Base-by-base conservation (phyloP, 2,113 vertebrate genomes). In the Isurus oxyrinchus region DNA sequence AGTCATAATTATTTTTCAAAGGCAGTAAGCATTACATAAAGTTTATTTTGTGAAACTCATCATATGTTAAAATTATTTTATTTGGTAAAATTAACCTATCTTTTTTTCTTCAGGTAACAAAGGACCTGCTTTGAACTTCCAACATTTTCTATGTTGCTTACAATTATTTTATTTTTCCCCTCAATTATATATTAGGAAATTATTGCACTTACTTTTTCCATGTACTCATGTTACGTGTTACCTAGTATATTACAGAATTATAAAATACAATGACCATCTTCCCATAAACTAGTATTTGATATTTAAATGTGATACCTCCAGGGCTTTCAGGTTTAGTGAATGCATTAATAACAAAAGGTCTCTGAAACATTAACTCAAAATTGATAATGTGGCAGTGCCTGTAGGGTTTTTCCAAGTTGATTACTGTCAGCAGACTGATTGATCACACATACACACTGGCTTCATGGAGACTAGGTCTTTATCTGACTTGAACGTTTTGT, bases 301-400 rank as follows among this genome's bases (percentile, higher is more conserved):
- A 19, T 53, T 72, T 95, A 53, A 44, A 35, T 8, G 49, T 72
- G 72, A 11, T 44, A 72, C 44, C 49, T 72, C 10, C 44, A 35
- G 66, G 63, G 55, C 49, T 72, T 72, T 69, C 66, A 53, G 67
- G 13, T 53, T 95, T 27, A 95, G 44, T 49, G 25, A 95, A 72
- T 95, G 66, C 23, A 55, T 49, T 27, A 95, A 31, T 25, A 95
- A 35, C 66, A 53, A 72, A 72, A 72, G 40, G 53, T 95, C 27
- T 55, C 94, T 95, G 66, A 72, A 95, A 95, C 44, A 21, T 27
- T 72, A 95, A 49, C 67, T 55, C 94, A 53, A 95, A 95, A 53
- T 55, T 67, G 93, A 91, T 95, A 95, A 72, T 25, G 66, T 69
- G 11, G 67, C 53, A 95, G 16, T 55, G 27, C 1, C 66, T 55